These are phyloP conservation scores for Cosmia trapezina DNA, from an alignment of 2,888 invertebrate species.

Conservation along the genomic window DNA sequence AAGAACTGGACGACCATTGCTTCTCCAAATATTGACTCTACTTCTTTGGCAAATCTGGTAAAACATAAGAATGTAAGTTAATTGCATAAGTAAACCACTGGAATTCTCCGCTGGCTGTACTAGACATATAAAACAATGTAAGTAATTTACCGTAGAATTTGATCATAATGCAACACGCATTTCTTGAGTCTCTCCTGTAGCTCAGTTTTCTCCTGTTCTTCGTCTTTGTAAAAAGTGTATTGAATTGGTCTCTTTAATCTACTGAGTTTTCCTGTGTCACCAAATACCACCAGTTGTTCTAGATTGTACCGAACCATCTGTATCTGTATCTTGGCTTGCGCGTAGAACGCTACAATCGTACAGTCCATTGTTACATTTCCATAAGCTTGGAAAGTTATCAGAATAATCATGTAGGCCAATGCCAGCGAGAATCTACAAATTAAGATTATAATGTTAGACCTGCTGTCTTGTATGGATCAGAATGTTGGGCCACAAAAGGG, in stretches of 20 bases:
- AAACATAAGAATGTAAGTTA: conserved; percentile 12
- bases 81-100: background rate
- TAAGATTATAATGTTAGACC: conserved; percentile 5
- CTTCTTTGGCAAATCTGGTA: conserved; percentile 78
- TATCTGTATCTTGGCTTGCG: conserved; percentile 80
- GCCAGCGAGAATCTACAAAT: conserved; percentile 79
- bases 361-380: conserved; percentile 84
- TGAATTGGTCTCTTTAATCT: conserved; percentile 47
- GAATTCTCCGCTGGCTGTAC: background rate
- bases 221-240: conserved; percentile 60
- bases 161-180: conserved; percentile 77
- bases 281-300: conserved; percentile 73
- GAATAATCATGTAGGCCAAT: conserved; percentile 74
- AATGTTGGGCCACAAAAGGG: too few species aligned
- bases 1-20: conserved; percentile 80
- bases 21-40: conserved; percentile 81
- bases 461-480: too few species aligned
- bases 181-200: conserved; percentile 74
- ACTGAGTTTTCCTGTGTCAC: conserved; percentile 50
- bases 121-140: background rate
- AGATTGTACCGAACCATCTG: conserved; percentile 79
- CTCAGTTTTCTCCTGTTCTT: conserved; percentile 55
- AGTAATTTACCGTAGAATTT: conserved; percentile 77
- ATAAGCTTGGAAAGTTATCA: conserved; percentile 79
- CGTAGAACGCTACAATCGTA: conserved; percentile 81